Base-by-base conservation (phyloP, 1,140 invertebrate species). In the Capitella teleta region DNA sequence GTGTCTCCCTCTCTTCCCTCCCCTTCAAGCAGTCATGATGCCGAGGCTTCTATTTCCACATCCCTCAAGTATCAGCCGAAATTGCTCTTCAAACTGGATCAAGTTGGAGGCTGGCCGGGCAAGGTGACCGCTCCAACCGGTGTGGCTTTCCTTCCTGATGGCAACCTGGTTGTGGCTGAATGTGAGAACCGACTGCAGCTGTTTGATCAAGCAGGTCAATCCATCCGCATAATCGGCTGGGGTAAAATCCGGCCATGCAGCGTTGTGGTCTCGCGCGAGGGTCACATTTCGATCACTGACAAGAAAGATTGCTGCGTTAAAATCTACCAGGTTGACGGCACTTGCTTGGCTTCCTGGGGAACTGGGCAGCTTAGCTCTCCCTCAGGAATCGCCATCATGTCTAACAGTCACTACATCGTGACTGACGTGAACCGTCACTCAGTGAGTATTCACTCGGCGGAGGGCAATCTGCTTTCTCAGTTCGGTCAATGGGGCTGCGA, bases 71-170 rank as follows among this genome's bases (percentile, higher is more conserved):
- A 44, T 16, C 21, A 25, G 12, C 25, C 36, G 14, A 36, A 34
- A 18, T 38, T 52, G 21, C 26, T 51, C 16, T 43, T 51, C 24
- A 51, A 46, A 21, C 23, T 52, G 23, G 51, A 52, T n/a, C 21
- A 52, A 24, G 38, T 52, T 14, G 51, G 51, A n/a, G 51, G 51
- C 5, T 48, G 47, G 34, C 51, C 45, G 12, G 51, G 51, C 24
- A 52, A 48, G 26, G 38, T 52, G 5, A 36, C 38, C 12, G 21
- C 44, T 1, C 45, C 51, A 34, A 52, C 25, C 26, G 41, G 44
- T 26, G 36, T 52, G 4, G 44, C 45, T 8, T 52, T 52, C 40
- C 28, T 41, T 5, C 26, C 36, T 16, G 32, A 49, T 26, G 45
- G 52, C 12, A 30, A 42, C 28, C 14, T 53, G 8, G 38, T 53